Conservation (phyloP, 1,140 invertebrate species). For the Drosophila pandora region DNA sequence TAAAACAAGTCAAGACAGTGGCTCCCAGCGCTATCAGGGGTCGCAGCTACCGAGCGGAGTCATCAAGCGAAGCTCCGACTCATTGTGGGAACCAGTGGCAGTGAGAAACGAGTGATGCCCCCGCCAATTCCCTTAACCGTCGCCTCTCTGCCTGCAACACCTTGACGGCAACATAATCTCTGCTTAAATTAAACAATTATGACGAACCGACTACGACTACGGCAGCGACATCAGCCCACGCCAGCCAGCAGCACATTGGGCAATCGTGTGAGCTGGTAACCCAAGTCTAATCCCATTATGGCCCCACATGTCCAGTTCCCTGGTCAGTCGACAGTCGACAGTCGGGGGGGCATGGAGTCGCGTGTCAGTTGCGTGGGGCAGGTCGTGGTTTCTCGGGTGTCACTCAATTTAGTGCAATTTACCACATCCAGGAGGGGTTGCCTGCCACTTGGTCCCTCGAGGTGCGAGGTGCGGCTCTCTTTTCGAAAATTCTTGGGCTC, state of each 20-base stretch:
- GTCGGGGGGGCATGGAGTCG: conserved; percentile 18
- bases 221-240: conserved; percentile 15
- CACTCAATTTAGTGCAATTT: conserved; percentile 58
- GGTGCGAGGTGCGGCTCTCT: conserved; percentile 26
- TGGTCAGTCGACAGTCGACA: no score
- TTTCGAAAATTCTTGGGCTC: conserved; percentile 22
- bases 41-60: conserved; percentile 55
- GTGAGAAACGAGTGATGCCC: conserved; percentile 54
- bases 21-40: conserved; percentile 61
- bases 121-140: not conserved
- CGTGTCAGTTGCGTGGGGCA: conserved; percentile 62
- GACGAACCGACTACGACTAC: conserved; percentile 29
- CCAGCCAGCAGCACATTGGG: conserved; percentile 4
- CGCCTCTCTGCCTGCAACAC: conserved; percentile 17
- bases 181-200: conserved; percentile 78
- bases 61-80: conserved; percentile 64
- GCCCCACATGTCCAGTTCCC: conserved; percentile 41
- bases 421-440: conserved; percentile 21
- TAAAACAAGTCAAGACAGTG: conserved; percentile 58
- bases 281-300: conserved; percentile 64
- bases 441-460: not conserved
- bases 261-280: conserved; percentile 49
- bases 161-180: conserved; percentile 55
- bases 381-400: conserved; percentile 51
- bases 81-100: conserved; percentile 62